phyloP scores from a whole-genome alignment of 1,140 invertebrate species.

The Dreissena rostriformis region DNA sequence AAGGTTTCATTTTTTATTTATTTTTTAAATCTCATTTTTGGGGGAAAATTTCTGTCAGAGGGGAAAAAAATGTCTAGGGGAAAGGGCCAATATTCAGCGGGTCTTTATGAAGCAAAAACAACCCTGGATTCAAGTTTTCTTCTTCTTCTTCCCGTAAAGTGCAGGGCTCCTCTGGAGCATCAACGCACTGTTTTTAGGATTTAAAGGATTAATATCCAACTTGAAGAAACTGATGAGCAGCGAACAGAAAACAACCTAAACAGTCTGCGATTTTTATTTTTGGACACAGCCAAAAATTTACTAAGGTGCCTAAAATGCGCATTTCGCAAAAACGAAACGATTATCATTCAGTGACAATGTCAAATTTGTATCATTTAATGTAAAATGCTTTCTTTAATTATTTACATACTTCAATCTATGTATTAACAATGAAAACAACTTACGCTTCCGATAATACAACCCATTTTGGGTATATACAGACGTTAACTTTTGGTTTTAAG shows the following conservation, averaged over 20 bases:
- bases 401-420: background rate
- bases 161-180: too few species aligned
- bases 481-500: background rate
- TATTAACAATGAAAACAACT: background rate
- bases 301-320: background rate
- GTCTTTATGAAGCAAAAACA: too few species aligned
- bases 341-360: background rate
- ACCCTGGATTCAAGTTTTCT: too few species aligned
- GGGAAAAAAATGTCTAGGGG: too few species aligned
- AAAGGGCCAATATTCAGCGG: too few species aligned
- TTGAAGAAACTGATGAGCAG: too few species aligned
- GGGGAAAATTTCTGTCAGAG: too few species aligned
- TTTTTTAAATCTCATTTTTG: too few species aligned
- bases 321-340: background rate
- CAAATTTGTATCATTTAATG: background rate
- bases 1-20: too few species aligned
- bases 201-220: too few species aligned
- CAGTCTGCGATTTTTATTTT: background rate
- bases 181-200: too few species aligned
- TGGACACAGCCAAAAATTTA: background rate
- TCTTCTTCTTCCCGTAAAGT: too few species aligned
- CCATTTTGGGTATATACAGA: conserved; percentile 21
- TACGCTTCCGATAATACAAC: conserved; percentile 55
- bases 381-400: background rate
- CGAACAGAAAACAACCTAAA: background rate